Conservation (phyloP, 2,888 invertebrate species). For the Drosophila tanythrix region DNA sequence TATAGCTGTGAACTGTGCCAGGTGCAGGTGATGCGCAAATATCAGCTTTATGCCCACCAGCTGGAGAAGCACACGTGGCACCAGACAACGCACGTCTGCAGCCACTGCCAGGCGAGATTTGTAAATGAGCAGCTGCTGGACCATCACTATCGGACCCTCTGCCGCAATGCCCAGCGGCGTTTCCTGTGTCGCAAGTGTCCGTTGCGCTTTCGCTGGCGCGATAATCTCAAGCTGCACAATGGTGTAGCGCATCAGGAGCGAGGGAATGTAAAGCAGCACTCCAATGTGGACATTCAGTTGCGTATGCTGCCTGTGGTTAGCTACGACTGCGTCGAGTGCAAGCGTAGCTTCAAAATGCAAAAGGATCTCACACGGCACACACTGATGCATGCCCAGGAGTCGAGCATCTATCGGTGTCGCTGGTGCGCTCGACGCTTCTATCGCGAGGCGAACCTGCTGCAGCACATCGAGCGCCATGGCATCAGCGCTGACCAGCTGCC, state of each 20-base stretch:
- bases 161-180: conserved; percentile 78
- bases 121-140: conserved; percentile 85
- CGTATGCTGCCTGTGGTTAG: conserved; percentile 18
- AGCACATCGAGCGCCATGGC: conserved; percentile 78
- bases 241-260: conserved; percentile 45
- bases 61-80: conserved; percentile 78
- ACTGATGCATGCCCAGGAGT: conserved; percentile 71
- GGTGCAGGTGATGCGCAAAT: conserved; percentile 72
- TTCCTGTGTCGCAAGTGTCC: conserved; percentile 82
- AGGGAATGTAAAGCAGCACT: background rate
- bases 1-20: conserved; percentile 80
- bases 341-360: conserved; percentile 76
- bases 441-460: conserved; percentile 76
- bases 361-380: conserved; percentile 81
- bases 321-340: conserved; percentile 65
- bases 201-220: conserved; percentile 82
- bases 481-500: conserved; percentile 63
- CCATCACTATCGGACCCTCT: conserved; percentile 85
- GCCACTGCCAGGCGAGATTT: conserved; percentile 86
- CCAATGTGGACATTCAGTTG: background rate
- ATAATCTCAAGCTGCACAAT: conserved; percentile 79
- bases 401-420: conserved; percentile 77
- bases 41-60: conserved; percentile 82
- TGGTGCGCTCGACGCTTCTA: conserved; percentile 83
- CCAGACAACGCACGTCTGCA: conserved; percentile 86